These are phyloP conservation scores for Ectobius pallidus DNA, from an alignment of 2,888 invertebrate genomes.

Conservation along the genomic window DNA sequence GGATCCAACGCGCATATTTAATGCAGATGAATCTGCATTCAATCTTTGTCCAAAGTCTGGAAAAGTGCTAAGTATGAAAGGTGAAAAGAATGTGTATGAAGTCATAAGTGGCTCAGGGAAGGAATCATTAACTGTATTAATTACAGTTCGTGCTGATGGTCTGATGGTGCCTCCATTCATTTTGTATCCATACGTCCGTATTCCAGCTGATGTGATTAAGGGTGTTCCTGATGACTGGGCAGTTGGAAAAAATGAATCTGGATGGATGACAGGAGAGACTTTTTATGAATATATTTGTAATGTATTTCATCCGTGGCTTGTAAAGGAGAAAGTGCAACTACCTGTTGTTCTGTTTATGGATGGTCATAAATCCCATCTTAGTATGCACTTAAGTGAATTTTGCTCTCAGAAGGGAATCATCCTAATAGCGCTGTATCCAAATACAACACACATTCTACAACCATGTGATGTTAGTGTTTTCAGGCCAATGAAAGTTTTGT, in stretches of 20 bases:
- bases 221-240: slow-evolving; percentile 45
- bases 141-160: slow-evolving; percentile 48
- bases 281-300: slow-evolving; percentile 52
- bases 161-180: slow-evolving; percentile 48
- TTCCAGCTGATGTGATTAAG: slow-evolving; percentile 44
- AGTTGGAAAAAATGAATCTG: slow-evolving; percentile 48
- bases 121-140: not conserved
- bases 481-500: not conserved
- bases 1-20: slow-evolving; percentile 43
- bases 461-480: too few relatives aligned
- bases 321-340: slow-evolving; percentile 46
- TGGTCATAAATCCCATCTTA: slow-evolving; percentile 48
- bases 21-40: slow-evolving; percentile 47
- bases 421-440: slow-evolving; percentile 43
- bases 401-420: slow-evolving; percentile 46
- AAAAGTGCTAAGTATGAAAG: slow-evolving; percentile 47
- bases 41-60: slow-evolving; percentile 46
- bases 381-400: slow-evolving; percentile 47
- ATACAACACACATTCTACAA: slow-evolving; percentile 42
- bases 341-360: slow-evolving; percentile 48
- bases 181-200: slow-evolving; percentile 48
- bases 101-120: slow-evolving; percentile 38
- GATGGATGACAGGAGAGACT: slow-evolving; percentile 50
- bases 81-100: slow-evolving; percentile 47
- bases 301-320: slow-evolving; percentile 49